Evolutionary conservation across 2,888 invertebrate genomes (phyloP), one percentile per base, ranked within the genome.

Genomic region (Agriopis leucophaearia): DNA sequence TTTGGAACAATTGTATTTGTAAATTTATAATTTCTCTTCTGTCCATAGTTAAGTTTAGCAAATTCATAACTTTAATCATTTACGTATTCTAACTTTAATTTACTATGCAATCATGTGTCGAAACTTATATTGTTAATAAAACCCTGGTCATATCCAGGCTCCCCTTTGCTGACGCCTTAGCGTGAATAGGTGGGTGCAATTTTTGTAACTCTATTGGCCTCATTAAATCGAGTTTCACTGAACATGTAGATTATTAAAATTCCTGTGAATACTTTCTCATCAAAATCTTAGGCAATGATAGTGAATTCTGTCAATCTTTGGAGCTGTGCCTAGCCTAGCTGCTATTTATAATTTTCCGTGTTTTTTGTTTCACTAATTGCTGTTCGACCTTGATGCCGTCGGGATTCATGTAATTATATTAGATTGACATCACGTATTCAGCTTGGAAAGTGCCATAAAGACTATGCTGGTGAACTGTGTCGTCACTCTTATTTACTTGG

Each of bases 371-470:
- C 48, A 35, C 67, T 63, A 67, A 67, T 63, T 55, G 48, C 47
- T 52, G 8, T 8, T n/a, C 38, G 64, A 47, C 64, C 60, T 64
- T 61, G 64, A 63, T 62, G 52, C 54, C 15, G 50, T 56, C 47
- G 13, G 42, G 44, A 59, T 64, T 52, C 50, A 44, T 64, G 51
- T 54, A 27, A 51, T 50, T 71, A 54, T 50, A 61, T 56, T 18
- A 63, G 42, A 61, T 66, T 64, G 64, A 69, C 59, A 66, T 52
- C 36, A 59, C 47, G 57, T 38, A 48, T 66, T 54, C 45, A 64
- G 48, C 62, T 62, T 66, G 64, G 70, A 65, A 64, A 68, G 64
- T 61, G 59, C n/a, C 35, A 48, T 59, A 15, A 45, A 45, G 15
- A 15, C 12, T 44, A 12, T 47, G 57, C 45, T 51, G 27, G 35